Conservation (phyloP, 2,113 vertebrate species). For the Tupaia chinensis region DNA sequence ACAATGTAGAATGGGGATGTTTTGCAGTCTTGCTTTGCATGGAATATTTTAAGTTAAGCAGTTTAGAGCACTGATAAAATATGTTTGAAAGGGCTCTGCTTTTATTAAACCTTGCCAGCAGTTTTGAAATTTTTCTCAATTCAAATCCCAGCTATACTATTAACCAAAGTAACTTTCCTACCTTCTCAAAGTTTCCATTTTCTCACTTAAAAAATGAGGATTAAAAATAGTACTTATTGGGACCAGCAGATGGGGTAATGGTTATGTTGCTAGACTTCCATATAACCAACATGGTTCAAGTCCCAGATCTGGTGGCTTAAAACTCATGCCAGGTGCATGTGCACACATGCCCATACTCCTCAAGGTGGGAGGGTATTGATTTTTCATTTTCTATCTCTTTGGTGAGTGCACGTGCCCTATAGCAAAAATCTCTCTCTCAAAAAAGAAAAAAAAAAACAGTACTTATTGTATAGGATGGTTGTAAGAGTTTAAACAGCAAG, state of each 20-base stretch:
- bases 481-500: not conserved
- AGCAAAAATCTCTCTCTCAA: too few relatives aligned
- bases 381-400: too few relatives aligned
- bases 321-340: too few relatives aligned
- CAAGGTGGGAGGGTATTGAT: too few relatives aligned
- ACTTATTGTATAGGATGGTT: not conserved
- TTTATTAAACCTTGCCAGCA: not conserved
- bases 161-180: not conserved
- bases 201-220: not conserved
- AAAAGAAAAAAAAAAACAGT: not conserved
- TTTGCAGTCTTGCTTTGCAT: slow-evolving; percentile 32
- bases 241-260: too few relatives aligned
- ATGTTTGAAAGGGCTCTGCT: not conserved
- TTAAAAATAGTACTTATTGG: not conserved
- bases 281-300: too few relatives aligned
- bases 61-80: not conserved
- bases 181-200: not conserved
- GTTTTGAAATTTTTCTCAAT: not conserved
- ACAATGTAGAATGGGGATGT: not conserved
- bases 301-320: too few relatives aligned
- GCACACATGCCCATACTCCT: too few relatives aligned
- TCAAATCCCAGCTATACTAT: not conserved
- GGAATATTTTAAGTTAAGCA: slow-evolving; percentile 40
- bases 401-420: too few relatives aligned
- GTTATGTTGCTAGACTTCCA: too few relatives aligned